phyloP scores from a whole-genome alignment of 2,113 vertebrate genomes.

The Neofelis nebulosa region DNA sequence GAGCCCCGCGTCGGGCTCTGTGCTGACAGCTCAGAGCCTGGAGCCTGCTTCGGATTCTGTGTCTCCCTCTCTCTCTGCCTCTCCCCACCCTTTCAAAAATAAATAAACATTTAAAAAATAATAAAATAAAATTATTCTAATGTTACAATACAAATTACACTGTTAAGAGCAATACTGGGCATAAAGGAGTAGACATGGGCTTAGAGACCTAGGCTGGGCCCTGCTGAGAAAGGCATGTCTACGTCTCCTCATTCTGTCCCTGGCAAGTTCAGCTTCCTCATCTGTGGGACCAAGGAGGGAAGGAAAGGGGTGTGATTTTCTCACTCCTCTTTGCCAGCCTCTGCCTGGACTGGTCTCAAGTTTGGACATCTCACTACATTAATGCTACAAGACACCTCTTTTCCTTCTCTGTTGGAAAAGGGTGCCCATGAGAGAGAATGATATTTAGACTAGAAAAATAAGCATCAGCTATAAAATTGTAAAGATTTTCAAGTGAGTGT shows the following conservation, averaged over 20 bases:
- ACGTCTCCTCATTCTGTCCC: not conserved
- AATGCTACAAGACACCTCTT: not conserved
- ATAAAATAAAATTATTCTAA: not conserved
- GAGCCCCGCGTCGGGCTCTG: no score
- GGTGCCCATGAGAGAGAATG: not conserved
- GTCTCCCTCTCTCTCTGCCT: no score
- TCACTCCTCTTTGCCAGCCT: not conserved
- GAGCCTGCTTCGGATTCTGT: no score
- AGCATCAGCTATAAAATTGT: not conserved
- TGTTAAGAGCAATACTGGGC: not conserved
- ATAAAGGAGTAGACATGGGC: not conserved
- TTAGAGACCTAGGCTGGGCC: not conserved
- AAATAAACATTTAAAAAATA: no score
- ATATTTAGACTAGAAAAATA: not conserved
- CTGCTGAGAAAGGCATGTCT: not conserved
- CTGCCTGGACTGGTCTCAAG: not conserved
- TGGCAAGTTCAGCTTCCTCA: not conserved
- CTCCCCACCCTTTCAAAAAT: no score
- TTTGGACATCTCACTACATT: not conserved
- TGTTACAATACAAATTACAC: not conserved
- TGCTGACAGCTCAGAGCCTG: no score
- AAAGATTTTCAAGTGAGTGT: not conserved
- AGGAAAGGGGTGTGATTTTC: not conserved
- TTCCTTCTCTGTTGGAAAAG: slow-evolving; percentile 1
- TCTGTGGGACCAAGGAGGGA: not conserved